Conservation (phyloP, 2,888 invertebrate genomes). For the Cerastoderma edule region DNA sequence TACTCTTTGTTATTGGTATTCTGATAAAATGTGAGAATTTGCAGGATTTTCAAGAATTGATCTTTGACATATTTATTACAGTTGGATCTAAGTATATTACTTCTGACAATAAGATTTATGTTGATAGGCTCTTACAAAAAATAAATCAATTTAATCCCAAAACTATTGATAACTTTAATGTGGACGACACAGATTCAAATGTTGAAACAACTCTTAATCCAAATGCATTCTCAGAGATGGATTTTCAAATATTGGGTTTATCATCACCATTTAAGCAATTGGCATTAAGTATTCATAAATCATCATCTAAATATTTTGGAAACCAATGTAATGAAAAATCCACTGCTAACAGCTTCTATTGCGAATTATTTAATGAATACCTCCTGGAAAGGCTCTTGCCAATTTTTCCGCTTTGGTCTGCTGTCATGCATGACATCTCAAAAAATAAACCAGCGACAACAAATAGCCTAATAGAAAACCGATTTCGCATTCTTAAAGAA, state of each 20-base stretch:
- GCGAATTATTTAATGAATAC: slow-evolving; percentile 6
- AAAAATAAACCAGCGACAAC: background rate
- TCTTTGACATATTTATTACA: background rate
- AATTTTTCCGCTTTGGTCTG: slow-evolving; percentile 13
- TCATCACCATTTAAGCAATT: background rate
- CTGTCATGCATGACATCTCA: too few relatives aligned
- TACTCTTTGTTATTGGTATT: slow-evolving; percentile 14
- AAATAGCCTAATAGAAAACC: slow-evolving; percentile 19
- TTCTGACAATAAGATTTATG: background rate
- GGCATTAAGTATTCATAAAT: too few relatives aligned
- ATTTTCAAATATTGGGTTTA: too few relatives aligned
- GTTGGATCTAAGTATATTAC: background rate
- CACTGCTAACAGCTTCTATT: slow-evolving; percentile 4
- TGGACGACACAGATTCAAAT: background rate
- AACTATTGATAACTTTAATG: background rate
- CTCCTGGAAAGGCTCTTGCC: slow-evolving; percentile 3
- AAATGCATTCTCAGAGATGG: too few relatives aligned
- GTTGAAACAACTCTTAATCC: slow-evolving; percentile 2
- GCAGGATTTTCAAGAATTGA: slow-evolving; percentile 5
- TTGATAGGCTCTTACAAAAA: background rate
- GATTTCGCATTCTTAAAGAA: slow-evolving; percentile 17
- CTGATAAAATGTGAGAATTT: slow-evolving; percentile 17
- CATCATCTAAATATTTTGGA: background rate
- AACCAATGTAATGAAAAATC: background rate
- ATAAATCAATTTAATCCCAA: background rate